A percentile compares a stretch with the other conserved stretches of the same genome.
phyloP scores from a whole-genome alignment of 2,113 vertebrate genomes.

The Zapornia atra region DNA sequence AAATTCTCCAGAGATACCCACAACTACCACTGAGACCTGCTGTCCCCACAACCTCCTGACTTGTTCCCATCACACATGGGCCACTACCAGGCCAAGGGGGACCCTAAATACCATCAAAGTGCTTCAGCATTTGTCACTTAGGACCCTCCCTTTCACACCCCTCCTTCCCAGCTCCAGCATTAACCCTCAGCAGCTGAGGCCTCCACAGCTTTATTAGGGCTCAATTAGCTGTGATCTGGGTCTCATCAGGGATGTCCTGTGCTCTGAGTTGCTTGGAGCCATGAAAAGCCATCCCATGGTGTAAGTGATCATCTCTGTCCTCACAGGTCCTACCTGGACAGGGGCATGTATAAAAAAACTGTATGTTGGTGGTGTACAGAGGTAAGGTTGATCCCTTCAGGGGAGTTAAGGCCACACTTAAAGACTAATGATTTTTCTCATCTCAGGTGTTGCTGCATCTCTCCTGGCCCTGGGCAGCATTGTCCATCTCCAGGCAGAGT shows the following conservation, averaged over 20 bases:
- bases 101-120: neutral
- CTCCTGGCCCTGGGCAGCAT: neutral
- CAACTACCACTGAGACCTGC: neutral
- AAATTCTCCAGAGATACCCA: neutral
- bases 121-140: neutral
- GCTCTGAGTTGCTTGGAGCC: neutral
- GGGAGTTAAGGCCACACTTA: neutral
- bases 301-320: neutral
- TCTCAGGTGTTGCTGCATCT: neutral
- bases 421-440: neutral
- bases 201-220: neutral
- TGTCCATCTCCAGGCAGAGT: neutral
- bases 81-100: neutral
- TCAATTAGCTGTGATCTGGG: neutral
- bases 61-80: neutral
- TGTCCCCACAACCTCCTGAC: neutral
- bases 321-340: neutral
- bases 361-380: accelerated
- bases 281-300: neutral
- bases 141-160: neutral
- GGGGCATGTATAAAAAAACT: too few species aligned
- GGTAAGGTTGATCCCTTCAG: neutral
- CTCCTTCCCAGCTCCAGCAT: neutral
- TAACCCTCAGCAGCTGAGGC: neutral
- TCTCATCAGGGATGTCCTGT: neutral